Evolutionary conservation across 2,888 invertebrate genomes (phyloP).

Genomic region (Dioctria linearis): DNA sequence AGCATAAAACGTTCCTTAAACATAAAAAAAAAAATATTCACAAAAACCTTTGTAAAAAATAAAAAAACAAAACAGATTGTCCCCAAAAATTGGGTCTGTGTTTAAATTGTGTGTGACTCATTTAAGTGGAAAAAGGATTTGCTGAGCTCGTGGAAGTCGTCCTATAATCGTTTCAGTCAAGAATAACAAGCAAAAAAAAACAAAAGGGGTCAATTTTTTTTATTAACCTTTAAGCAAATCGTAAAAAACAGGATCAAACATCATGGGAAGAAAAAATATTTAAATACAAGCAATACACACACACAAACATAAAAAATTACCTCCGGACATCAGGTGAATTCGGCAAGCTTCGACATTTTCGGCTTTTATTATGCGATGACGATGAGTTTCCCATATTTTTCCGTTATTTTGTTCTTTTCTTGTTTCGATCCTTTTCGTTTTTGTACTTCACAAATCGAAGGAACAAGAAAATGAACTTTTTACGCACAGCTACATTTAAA

Average conservation of each 20-base stretch:
- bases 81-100: too few species aligned
- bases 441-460: constrained; percentile 8
- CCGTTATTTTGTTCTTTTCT: constrained; percentile 4
- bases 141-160: too few species aligned
- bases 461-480: constrained; percentile 3
- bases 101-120: too few species aligned
- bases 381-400: constrained; percentile 69
- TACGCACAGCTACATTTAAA: neutral
- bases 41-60: too few species aligned
- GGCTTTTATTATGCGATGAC: constrained; percentile 66
- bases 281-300: neutral
- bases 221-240: neutral
- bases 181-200: neutral
- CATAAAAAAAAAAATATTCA: too few species aligned
- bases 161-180: neutral
- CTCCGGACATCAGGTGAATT: constrained; percentile 84
- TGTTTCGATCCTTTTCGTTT: constrained; percentile 4
- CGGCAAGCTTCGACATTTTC: constrained; percentile 78
- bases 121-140: too few species aligned
- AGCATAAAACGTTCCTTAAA: too few species aligned
- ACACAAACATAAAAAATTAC: constrained; percentile 69
- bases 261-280: neutral
- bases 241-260: neutral
- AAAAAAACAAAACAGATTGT: too few species aligned
- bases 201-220: neutral